Conservation (phyloP, 1,140 invertebrate species). For the Drosophila mayri region DNA sequence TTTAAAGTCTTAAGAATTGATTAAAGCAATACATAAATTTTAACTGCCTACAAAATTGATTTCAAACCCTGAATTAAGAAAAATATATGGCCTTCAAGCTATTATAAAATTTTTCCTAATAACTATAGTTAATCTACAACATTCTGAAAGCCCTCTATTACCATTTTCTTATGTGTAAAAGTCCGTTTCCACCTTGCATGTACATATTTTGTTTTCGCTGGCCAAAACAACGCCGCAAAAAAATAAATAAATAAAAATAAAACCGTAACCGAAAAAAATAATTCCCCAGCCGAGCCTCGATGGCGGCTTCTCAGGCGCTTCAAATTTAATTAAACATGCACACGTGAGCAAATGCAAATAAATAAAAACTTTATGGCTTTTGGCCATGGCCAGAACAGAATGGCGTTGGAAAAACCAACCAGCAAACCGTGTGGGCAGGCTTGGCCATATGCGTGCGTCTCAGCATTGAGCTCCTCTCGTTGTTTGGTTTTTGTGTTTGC, state of each 20-base stretch:
- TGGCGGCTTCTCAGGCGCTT: conserved; percentile 77
- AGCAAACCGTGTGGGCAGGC: conserved; percentile 2
- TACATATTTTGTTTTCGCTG: conserved; percentile 55
- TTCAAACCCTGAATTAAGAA: background rate
- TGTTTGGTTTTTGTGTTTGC: conserved; percentile 30
- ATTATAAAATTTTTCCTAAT: background rate
- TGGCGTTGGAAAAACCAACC: conserved; percentile 13
- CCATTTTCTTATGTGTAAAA: conserved; percentile 8
- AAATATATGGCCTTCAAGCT: no score
- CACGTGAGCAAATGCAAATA: conserved; percentile 83
- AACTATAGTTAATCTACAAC: background rate
- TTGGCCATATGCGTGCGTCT: conserved; percentile 66
- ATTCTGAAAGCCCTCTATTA: background rate
- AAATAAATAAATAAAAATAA: background rate
- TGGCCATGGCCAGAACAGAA: conserved; percentile 42
- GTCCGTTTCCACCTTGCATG: conserved; percentile 39
- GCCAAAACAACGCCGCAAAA: conserved; percentile 19
- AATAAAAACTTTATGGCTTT: conserved; percentile 83
- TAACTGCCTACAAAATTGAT: background rate
- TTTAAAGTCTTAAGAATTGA: no score
- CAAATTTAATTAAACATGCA: conserved; percentile 84
- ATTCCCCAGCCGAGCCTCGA: conserved; percentile 65
- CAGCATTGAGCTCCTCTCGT: conserved; percentile 17
- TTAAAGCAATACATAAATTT: background rate
- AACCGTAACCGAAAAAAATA: conserved; percentile 40